Evolutionary conservation across 2,113 vertebrate genomes (phyloP).

Genomic region (Neodontobutis hainanensis): DNA sequence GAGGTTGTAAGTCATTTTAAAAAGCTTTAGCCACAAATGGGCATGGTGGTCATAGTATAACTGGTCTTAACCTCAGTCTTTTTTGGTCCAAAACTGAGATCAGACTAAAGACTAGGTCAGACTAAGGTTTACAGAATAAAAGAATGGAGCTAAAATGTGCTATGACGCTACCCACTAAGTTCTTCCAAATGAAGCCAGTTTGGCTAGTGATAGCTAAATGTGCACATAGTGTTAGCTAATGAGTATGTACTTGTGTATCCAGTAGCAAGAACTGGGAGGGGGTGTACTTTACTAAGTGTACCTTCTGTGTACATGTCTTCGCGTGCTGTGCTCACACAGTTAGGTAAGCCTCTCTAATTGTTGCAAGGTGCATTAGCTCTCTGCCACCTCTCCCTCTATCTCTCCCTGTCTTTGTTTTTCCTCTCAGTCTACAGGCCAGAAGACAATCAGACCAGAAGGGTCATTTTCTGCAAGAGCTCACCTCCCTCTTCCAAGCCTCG

Average conservation of each 20-base stretch:
- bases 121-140: too few relatives aligned
- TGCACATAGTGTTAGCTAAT: too few relatives aligned
- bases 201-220: slow-evolving; percentile 31
- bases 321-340: slow-evolving; percentile 62
- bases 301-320: slow-evolving; percentile 47
- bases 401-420: slow-evolving; percentile 76
- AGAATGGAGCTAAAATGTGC: too few relatives aligned
- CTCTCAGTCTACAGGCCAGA: slow-evolving; percentile 76
- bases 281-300: slow-evolving; percentile 48
- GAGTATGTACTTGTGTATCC: slow-evolving; percentile 23
- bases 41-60: too few relatives aligned
- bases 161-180: slow-evolving; percentile 1
- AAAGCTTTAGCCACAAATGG: too few relatives aligned
- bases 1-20: too few relatives aligned
- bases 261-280: not conserved
- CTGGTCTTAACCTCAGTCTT: too few relatives aligned
- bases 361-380: slow-evolving; percentile 80
- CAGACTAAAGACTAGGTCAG: too few relatives aligned
- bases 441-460: slow-evolving; percentile 90
- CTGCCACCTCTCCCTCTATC: slow-evolving; percentile 55
- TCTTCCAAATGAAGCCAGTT: slow-evolving; percentile 32
- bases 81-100: too few relatives aligned
- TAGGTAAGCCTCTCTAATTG: slow-evolving; percentile 80
- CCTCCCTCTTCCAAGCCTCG: slow-evolving; percentile 82
- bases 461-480: slow-evolving; percentile 91